Conservation (phyloP, 2,113 vertebrate species). For the Mesocricetus auratus region DNA sequence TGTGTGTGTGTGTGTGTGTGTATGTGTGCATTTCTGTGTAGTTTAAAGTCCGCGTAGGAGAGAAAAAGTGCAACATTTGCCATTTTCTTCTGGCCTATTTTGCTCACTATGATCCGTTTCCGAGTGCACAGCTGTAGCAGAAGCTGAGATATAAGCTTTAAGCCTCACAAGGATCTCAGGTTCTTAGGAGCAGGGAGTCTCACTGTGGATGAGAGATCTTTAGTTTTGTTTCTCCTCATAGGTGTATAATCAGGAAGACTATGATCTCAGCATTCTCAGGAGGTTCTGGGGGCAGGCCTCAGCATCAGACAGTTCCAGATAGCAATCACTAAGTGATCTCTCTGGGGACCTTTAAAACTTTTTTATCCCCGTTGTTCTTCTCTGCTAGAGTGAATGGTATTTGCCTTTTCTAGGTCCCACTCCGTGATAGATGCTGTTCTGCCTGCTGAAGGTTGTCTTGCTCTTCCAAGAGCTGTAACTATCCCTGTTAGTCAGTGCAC, state of each 20-base stretch:
- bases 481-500: neutral
- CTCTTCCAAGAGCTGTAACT: constrained; percentile 5
- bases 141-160: neutral
- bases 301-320: neutral
- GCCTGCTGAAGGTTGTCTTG: neutral
- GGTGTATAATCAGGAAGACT: neutral
- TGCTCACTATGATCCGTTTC: neutral
- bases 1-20: too few relatives aligned
- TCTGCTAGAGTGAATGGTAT: neutral
- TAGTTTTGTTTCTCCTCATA: neutral
- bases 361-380: neutral
- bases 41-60: neutral
- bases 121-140: neutral
- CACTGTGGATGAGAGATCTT: neutral
- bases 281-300: neutral
- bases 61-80: neutral
- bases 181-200: neutral
- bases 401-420: neutral
- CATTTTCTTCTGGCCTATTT: neutral
- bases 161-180: neutral
- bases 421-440: neutral
- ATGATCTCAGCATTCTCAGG: neutral
- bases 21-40: neutral
- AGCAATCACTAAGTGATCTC: neutral
- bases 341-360: neutral